A percentile compares a stretch with the other conserved stretches of the same genome.
phyloP scores from a whole-genome alignment of 2,113 vertebrate genomes.

The Litocranius walleri region DNA sequence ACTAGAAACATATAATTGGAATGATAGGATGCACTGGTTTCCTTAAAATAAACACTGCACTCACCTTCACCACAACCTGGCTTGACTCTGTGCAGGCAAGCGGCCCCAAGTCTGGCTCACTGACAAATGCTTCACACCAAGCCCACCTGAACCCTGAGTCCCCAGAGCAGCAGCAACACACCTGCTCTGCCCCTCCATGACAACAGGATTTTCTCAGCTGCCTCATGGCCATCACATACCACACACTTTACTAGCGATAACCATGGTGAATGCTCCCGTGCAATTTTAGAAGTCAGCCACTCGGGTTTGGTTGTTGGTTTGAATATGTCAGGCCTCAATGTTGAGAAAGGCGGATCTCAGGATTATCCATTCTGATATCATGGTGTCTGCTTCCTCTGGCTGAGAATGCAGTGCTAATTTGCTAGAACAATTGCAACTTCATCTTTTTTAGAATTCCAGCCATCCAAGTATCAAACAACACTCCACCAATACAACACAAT shows the following conservation, averaged over 20 bases:
- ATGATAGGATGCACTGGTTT: not conserved
- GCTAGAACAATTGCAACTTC: not conserved
- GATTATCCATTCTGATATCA: slow-evolving; percentile 21
- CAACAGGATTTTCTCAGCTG: not conserved
- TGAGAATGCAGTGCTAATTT: slow-evolving; percentile 2
- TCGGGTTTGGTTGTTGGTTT: not conserved
- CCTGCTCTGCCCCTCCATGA: not conserved
- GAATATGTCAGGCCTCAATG: not conserved
- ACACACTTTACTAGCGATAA: not conserved
- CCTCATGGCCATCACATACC: accelerated
- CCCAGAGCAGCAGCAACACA: accelerated
- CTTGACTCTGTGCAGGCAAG: not conserved
- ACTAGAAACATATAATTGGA: not conserved
- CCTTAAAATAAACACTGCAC: not conserved
- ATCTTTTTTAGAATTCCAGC: slow-evolving; percentile 17
- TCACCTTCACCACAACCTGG: not conserved
- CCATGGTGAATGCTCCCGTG: not conserved
- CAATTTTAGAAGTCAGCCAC: not conserved
- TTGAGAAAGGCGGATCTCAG: not conserved
- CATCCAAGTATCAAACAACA: not conserved
- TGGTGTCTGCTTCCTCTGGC: not conserved
- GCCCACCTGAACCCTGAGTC: accelerated
- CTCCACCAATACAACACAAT: not conserved
- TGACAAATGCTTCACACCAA: not conserved
- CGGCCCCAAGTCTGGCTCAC: accelerated